These are phyloP conservation scores for Actinemys pallida DNA, from an alignment of 2,113 vertebrate species.

Conservation along the genomic window DNA sequence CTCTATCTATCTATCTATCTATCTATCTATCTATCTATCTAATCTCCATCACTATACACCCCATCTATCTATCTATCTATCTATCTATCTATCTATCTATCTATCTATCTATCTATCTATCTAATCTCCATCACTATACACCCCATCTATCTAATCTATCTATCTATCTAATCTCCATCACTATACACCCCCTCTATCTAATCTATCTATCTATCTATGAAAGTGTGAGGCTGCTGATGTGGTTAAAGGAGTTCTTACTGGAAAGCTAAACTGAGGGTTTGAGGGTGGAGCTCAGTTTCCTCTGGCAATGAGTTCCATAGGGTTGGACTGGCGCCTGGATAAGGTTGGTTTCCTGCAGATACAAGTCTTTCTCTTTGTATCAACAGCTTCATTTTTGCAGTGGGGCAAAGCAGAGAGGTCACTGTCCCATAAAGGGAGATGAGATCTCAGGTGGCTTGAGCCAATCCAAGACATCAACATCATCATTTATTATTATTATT, in stretches of 20 bases:
- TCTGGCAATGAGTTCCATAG: not conserved
- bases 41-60: no score
- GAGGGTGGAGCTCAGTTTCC: slow-evolving; percentile 17
- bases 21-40: no score
- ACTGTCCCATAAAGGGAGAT: not conserved
- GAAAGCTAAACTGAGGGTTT: not conserved
- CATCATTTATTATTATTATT: not conserved
- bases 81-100: no score
- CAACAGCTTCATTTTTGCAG: not conserved
- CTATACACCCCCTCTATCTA: no score
- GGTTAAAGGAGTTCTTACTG: not conserved
- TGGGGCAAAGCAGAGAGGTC: not conserved
- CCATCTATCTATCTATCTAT: no score
- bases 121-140: no score
- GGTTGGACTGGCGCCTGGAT: not conserved
- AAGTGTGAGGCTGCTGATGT: not conserved
- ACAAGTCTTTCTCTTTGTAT: not conserved
- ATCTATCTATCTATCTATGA: not conserved
- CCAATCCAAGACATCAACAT: not conserved
- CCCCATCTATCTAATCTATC: no score
- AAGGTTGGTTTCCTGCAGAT: not conserved
- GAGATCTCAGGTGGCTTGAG: not conserved
- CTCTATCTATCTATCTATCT: no score
- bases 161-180: no score
- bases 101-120: no score